These are phyloP conservation scores for Drosophila miranda DNA, from an alignment of 1,140 invertebrate species.

Conservation along the genomic window DNA sequence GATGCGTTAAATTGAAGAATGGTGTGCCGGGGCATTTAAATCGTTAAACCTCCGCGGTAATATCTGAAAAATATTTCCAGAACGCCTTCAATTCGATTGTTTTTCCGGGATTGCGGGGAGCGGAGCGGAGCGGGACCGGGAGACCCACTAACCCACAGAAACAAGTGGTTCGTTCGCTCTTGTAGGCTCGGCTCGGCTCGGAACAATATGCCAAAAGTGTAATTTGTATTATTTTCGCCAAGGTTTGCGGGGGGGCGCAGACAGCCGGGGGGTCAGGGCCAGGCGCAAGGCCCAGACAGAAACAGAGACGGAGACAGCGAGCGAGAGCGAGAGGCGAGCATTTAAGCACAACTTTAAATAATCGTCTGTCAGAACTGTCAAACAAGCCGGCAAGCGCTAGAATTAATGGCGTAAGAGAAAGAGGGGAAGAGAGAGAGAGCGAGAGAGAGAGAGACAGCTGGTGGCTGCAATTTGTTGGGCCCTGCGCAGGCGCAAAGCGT, in stretches of 20 bases:
- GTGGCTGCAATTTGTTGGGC: conserved; percentile 67
- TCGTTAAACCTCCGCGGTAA: conserved; percentile 58
- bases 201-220: conserved; percentile 73
- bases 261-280: conserved; percentile 34
- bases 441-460: conserved; percentile 19
- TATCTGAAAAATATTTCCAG: conserved; percentile 20
- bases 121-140: not conserved
- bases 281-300: conserved; percentile 17
- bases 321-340: conserved; percentile 28
- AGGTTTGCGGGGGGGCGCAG: conserved; percentile 24
- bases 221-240: conserved; percentile 65
- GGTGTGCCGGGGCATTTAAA: conserved; percentile 74
- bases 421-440: conserved; percentile 6
- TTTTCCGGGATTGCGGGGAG: conserved; percentile 5
- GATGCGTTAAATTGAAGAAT: conserved; percentile 77
- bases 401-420: conserved; percentile 76
- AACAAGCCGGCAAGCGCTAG: conserved; percentile 82
- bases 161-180: conserved; percentile 15
- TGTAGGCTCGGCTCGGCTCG: conserved; percentile 27
- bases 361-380: conserved; percentile 83
- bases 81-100: conserved; percentile 28
- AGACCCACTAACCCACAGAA: conserved; percentile 46
- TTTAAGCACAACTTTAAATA: conserved; percentile 83
- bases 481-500: conserved; percentile 78
- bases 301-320: conserved; percentile 1